phyloP scores from a whole-genome alignment of 2,797 vertebrate genomes.

The Merluccius polli region DNA sequence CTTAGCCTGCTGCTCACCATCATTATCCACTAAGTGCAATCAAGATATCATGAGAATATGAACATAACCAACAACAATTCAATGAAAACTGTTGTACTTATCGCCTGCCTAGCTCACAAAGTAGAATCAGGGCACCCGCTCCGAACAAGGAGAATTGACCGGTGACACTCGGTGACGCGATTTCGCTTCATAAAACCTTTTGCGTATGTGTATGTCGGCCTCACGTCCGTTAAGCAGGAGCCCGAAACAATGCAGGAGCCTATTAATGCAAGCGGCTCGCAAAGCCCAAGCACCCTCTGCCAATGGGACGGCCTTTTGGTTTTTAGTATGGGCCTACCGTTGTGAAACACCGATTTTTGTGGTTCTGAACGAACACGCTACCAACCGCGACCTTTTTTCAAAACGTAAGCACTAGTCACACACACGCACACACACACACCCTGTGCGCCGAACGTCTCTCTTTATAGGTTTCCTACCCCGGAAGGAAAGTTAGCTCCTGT shows the following conservation, averaged over 20 bases:
- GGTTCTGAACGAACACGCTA: no score
- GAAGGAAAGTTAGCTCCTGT: neutral
- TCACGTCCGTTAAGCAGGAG: slow-evolving; percentile 53
- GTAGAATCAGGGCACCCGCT: no score
- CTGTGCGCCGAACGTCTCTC: neutral
- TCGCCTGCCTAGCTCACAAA: no score
- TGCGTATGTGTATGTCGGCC: slow-evolving; percentile 51
- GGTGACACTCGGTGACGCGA: no score
- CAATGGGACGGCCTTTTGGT: neutral
- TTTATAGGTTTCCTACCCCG: neutral
- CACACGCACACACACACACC: neutral
- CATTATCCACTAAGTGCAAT: no score
- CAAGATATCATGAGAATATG: no score
- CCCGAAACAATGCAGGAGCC: slow-evolving; percentile 35
- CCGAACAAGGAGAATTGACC: no score
- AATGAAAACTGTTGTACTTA: no score
- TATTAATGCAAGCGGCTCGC: neutral
- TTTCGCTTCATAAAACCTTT: slow-evolving; percentile 17
- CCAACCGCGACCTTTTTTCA: no score
- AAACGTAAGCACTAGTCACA: neutral
- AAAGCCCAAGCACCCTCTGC: neutral
- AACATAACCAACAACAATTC: no score
- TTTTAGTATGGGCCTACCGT: neutral
- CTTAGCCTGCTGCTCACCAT: no score
- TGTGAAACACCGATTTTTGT: neutral